Conservation (phyloP, 2,797 vertebrate genomes). For the Oreonectes daqikongensis region DNA sequence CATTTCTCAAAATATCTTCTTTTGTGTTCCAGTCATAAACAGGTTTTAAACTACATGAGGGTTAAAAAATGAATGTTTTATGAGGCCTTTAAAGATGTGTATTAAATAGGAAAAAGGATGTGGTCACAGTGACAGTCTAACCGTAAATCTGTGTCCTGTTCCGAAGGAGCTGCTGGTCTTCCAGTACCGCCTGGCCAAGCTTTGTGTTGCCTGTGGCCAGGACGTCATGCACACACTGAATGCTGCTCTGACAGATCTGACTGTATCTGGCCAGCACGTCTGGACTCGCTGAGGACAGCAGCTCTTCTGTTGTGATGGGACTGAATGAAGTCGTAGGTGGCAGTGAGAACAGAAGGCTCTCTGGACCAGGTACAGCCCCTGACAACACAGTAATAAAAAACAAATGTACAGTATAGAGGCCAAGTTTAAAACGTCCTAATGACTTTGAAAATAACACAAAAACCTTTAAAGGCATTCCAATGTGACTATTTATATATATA, state of each 20-base stretch:
- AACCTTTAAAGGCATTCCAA: too few species aligned
- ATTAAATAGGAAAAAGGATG: neutral
- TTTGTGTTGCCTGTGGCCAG: constrained; percentile 65
- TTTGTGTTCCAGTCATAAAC: too few species aligned
- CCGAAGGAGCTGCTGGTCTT: constrained; percentile 64
- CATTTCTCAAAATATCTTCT: too few species aligned
- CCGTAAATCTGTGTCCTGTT: constrained; percentile 68
- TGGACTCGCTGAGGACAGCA: constrained; percentile 67
- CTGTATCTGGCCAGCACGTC: constrained; percentile 57
- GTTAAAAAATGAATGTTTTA: too few species aligned
- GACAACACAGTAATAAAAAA: neutral
- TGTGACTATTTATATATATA: too few species aligned
- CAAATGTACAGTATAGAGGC: too few species aligned
- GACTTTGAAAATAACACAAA: too few species aligned
- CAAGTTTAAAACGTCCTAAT: too few species aligned
- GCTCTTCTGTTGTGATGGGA: constrained; percentile 54
- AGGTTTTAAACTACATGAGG: too few species aligned
- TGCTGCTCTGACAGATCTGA: constrained; percentile 67
- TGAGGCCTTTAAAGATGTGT: too few species aligned
- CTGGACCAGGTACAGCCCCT: constrained; percentile 82
- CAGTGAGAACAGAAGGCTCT: constrained; percentile 75
- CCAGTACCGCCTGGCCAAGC: constrained; percentile 69
- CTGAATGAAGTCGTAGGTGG: constrained; percentile 60
- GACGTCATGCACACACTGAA: constrained; percentile 76
- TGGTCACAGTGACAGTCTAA: constrained; percentile 50